phyloP scores from a whole-genome alignment of 2,888 invertebrate genomes.

The Sinelater perroti region DNA sequence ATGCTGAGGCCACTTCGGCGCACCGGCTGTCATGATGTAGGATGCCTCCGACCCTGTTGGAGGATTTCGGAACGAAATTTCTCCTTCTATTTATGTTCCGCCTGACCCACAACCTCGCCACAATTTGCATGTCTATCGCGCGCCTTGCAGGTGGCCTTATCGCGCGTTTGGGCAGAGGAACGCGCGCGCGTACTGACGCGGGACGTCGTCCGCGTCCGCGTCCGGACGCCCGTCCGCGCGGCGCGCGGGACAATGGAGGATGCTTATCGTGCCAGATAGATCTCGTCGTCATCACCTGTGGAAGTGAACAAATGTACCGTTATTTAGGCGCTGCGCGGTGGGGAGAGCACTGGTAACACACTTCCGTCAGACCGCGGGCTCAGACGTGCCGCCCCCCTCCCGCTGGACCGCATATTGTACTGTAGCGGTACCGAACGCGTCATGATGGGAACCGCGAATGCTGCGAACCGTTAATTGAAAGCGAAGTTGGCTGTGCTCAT shows the following conservation, averaged over 20 bases:
- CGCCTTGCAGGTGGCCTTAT: background rate
- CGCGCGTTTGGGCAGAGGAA: background rate
- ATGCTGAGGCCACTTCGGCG: slow-evolving; percentile 8
- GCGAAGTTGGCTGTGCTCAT: slow-evolving; percentile 55
- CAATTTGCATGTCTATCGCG: slow-evolving; percentile 4
- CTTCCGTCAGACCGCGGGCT: slow-evolving; percentile 48
- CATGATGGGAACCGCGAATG: slow-evolving; percentile 39
- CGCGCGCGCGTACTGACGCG: background rate
- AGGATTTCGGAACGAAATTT: slow-evolving; percentile 27
- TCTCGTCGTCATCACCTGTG: slow-evolving; percentile 45
- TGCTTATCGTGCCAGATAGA: slow-evolving; percentile 26
- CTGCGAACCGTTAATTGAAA: slow-evolving; percentile 55
- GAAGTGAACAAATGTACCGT: slow-evolving; percentile 54
- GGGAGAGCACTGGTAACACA: slow-evolving; percentile 50
- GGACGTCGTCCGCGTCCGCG: background rate
- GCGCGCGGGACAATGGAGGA: slow-evolving; percentile 30
- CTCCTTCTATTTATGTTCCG: slow-evolving; percentile 30
- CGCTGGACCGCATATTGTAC: slow-evolving; percentile 41
- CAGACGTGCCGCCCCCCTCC: slow-evolving; percentile 38
- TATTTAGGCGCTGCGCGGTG: slow-evolving; percentile 46
- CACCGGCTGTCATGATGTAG: slow-evolving; percentile 4
- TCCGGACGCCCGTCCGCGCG: background rate
- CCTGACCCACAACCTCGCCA: slow-evolving; percentile 25
- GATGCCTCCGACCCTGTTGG: slow-evolving; percentile 18
- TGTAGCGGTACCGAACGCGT: slow-evolving; percentile 45